Base-by-base conservation (phyloP, 2,888 invertebrate genomes). In the Chydorus sphaericus region DNA sequence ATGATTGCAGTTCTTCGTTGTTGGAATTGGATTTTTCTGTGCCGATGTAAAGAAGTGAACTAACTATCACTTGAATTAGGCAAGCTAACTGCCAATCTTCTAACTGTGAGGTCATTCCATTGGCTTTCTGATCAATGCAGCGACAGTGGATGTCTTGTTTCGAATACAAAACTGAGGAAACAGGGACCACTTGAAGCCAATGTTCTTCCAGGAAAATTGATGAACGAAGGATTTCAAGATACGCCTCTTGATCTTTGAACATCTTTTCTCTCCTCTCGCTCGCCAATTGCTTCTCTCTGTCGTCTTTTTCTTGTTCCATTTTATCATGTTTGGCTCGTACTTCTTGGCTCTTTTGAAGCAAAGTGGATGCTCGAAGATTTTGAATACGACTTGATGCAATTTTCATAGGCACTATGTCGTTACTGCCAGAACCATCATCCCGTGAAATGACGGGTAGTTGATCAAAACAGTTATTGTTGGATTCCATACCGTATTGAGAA, bases 251-350 rank as follows among this genome's bases (percentile, higher is more conserved):
- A 23, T 52, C 52, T 36, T 36, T 31, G 20, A n/a, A 31, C 2
- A 31, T 14, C 14, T 52, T 31, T 20, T 26, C 36, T 26, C 26
- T 31, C 23, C 23, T 52, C n/a, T 52, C 52, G 16, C 36, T 26
- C 2, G 52, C 52, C 11, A 36, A 14, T 36, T 33, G 23, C 36
- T 36, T 31, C 36, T 52, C 52, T 8, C n/a, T 11, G 20, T 36
- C 14, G n/a, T 18, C 33, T 36, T 36, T 52, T 36, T 52, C 52
- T 23, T 37, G 16, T 31, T 52, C 36, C 20, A 36, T 36, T 31
- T 52, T 37, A n/a, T 52, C 52, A 11, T 33, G 33, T 20, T 36
- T 52, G 18, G 52, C 52, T 11, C 52, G 33, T 16, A 52, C 52
- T 23, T 52, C 52, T 14, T 36, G 52, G 6, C 52, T 52, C 23